phyloP scores from a whole-genome alignment of 2,888 invertebrate species.

The Halictus quadricinctus region DNA sequence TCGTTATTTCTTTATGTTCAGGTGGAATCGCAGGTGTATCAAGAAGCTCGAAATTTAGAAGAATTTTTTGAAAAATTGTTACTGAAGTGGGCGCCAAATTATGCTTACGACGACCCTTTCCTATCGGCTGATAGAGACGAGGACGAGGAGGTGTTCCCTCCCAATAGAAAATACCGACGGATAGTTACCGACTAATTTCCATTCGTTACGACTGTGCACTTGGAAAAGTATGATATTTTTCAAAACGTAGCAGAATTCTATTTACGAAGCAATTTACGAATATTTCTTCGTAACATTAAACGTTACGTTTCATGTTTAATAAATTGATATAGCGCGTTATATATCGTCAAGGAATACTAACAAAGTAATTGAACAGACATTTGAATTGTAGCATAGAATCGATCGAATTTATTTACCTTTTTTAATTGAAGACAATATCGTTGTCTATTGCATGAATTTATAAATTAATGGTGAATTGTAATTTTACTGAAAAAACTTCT shows the following conservation, averaged over 20 bases:
- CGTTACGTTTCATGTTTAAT: conserved; percentile 36
- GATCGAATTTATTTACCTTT: conserved; percentile 5
- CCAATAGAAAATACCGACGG: conserved; percentile 83
- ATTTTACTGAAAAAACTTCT: conserved; percentile 21
- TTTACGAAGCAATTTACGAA: conserved; percentile 23
- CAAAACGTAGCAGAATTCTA: conserved; percentile 38
- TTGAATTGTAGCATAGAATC: conserved; percentile 41
- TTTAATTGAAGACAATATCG: conserved; percentile 25
- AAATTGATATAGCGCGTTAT: conserved; percentile 34
- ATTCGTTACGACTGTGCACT: conserved; percentile 30
- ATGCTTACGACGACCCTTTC: conserved; percentile 85
- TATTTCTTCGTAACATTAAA: conserved; percentile 35
- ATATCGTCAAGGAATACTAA: conserved; percentile 31
- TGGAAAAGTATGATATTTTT: conserved; percentile 41
- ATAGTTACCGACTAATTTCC: conserved; percentile 82
- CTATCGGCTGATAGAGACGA: conserved; percentile 82
- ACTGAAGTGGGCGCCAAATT: conserved; percentile 91
- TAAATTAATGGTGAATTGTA: conserved; percentile 25
- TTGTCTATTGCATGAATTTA: conserved; percentile 39
- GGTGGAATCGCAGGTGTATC: conserved; percentile 90
- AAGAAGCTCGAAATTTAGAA: conserved; percentile 91
- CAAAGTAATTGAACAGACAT: conserved; percentile 10
- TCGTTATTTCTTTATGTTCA: conserved; percentile 78
- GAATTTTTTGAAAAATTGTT: conserved; percentile 93
- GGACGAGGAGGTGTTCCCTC: conserved; percentile 82